Conservation (phyloP, 2,113 vertebrate species). For the Scartelaos histophorus region DNA sequence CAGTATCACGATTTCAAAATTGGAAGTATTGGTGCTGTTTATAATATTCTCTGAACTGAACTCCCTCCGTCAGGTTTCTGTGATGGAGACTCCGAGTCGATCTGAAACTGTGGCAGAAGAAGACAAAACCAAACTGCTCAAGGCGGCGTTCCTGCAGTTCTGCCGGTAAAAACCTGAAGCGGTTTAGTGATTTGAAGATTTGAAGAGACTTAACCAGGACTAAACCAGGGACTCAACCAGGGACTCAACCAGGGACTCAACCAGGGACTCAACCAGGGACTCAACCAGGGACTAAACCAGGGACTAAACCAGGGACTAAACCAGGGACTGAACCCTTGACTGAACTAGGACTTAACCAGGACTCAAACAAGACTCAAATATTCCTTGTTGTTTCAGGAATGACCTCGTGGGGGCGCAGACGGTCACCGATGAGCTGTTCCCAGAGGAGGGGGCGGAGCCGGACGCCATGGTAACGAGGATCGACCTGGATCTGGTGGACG, state of each 20-base stretch:
- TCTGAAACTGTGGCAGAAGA: slow-evolving; percentile 81
- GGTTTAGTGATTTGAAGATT: no score
- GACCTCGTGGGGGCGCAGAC: slow-evolving; percentile 85
- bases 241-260: no score
- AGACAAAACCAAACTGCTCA: slow-evolving; percentile 90
- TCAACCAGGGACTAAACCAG: no score
- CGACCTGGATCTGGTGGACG: slow-evolving; percentile 90
- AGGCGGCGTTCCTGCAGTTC: slow-evolving; percentile 92
- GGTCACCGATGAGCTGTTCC: slow-evolving; percentile 85
- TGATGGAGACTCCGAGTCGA: slow-evolving; percentile 76
- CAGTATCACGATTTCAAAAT: no score
- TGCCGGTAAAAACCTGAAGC: slow-evolving; percentile 83
- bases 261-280: no score
- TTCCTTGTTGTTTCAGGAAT: slow-evolving; percentile 75
- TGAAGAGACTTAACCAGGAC: no score
- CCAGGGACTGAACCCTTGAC: no score
- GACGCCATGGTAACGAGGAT: slow-evolving; percentile 86
- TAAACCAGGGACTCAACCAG: no score
- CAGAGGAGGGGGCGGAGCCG: slow-evolving; percentile 79
- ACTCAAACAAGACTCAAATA: background rate
- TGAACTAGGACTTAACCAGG: background rate
- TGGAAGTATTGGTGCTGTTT: no score
- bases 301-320: no score
- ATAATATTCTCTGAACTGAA: no score
- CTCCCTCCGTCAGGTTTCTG: slow-evolving; percentile 71